phyloP scores from a whole-genome alignment of 2,113 vertebrate genomes.

The Gavia stellata region DNA sequence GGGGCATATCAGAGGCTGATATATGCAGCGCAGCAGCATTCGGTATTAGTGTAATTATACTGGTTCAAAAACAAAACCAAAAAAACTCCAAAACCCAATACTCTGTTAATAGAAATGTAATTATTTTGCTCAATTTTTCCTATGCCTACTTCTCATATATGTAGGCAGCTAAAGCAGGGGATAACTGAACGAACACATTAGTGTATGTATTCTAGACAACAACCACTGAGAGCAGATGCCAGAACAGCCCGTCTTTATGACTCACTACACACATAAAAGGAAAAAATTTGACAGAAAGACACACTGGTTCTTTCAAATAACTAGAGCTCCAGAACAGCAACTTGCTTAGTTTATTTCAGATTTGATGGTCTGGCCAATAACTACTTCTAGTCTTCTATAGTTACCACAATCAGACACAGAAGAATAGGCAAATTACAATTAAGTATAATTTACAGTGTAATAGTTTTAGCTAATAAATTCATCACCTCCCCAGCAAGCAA shows the following conservation, averaged over 20 bases:
- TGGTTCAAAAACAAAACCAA: background rate
- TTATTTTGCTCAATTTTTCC: conserved; percentile 45
- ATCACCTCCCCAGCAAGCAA: conserved; percentile 6
- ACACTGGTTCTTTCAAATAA: background rate
- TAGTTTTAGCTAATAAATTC: conserved; percentile 19
- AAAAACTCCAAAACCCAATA: background rate
- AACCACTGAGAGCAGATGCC: background rate
- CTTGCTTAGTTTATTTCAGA: background rate
- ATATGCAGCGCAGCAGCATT: background rate
- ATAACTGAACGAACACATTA: conserved; percentile 14
- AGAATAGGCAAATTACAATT: background rate
- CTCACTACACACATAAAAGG: conserved; percentile 4
- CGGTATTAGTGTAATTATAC: fast-evolving
- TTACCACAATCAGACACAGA: background rate
- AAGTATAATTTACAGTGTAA: background rate
- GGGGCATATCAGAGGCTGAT: background rate
- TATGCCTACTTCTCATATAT: background rate
- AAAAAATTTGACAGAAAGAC: background rate
- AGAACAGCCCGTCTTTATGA: background rate
- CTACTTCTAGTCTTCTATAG: background rate
- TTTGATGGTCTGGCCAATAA: background rate
- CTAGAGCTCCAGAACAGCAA: background rate
- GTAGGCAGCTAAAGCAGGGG: background rate
- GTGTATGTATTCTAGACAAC: conserved; percentile 20
- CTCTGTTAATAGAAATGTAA: background rate